phyloP scores from a whole-genome alignment of 2,113 vertebrate genomes.

The Crotalus horridus region DNA sequence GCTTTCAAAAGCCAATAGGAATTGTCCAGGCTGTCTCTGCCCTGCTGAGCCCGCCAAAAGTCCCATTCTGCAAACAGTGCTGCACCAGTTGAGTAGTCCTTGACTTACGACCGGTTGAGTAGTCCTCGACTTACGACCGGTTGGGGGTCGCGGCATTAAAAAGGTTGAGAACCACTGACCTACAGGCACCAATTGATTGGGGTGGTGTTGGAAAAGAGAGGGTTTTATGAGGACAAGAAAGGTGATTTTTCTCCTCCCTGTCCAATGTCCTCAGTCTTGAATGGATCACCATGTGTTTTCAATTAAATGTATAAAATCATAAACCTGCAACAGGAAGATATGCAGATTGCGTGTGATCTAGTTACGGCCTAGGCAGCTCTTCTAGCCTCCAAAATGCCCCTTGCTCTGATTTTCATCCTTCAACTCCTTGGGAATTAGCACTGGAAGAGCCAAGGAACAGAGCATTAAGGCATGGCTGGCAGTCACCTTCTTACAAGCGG shows the following conservation, averaged over 20 bases:
- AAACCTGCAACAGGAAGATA: background rate
- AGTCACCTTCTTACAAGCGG: background rate
- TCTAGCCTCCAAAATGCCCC: too few species aligned
- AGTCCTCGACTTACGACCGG: too few species aligned
- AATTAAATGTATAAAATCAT: background rate
- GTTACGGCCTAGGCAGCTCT: background rate
- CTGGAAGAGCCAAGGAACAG: background rate
- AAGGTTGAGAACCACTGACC: too few species aligned
- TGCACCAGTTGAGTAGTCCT: too few species aligned
- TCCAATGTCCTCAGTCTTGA: background rate
- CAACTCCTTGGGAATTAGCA: background rate
- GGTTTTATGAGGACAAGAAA: background rate
- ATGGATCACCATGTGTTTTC: background rate
- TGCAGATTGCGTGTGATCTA: background rate
- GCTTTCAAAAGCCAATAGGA: too few species aligned
- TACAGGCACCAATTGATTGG: background rate
- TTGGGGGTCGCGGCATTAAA: too few species aligned
- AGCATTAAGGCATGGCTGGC: background rate
- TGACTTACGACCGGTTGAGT: too few species aligned
- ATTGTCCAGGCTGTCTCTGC: too few species aligned
- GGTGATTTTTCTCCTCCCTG: background rate
- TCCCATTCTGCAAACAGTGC: too few species aligned
- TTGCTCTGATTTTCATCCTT: background rate
- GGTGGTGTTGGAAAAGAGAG: background rate
- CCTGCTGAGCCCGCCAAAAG: too few species aligned